Conservation (phyloP, 2,888 invertebrate species). For the Mythimna impura region DNA sequence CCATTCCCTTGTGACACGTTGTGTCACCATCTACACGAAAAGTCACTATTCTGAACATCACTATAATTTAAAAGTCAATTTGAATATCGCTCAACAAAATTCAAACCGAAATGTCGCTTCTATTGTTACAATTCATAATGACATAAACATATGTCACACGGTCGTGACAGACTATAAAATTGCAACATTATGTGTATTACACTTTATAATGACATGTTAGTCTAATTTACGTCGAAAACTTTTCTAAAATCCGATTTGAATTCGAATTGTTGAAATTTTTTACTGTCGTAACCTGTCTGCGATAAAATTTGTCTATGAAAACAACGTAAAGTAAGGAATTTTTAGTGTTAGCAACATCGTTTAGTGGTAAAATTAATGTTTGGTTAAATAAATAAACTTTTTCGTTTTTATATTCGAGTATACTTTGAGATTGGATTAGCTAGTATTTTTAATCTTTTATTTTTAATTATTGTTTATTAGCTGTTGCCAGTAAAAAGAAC, state of each 20-base stretch:
- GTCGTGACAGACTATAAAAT: conserved; percentile 43
- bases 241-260: conserved; percentile 23
- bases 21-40: neutral
- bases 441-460: neutral
- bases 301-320: conserved; percentile 50
- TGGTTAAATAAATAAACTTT: conserved; percentile 28
- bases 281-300: conserved; percentile 39
- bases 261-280: conserved; percentile 42
- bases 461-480: neutral
- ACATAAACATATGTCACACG: conserved; percentile 40
- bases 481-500: too few species aligned
- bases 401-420: neutral
- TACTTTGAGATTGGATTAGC: conserved; percentile 1
- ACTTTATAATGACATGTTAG: conserved; percentile 46
- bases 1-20: too few species aligned
- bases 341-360: conserved; percentile 29
- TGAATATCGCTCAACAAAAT: conserved; percentile 1
- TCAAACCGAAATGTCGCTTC: conserved; percentile 5
- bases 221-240: conserved; percentile 38
- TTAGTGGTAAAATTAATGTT: conserved; percentile 35
- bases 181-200: conserved; percentile 30
- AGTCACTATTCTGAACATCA: neutral
- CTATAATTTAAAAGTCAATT: neutral
- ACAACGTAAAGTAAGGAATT: conserved; percentile 38
- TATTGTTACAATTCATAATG: conserved; percentile 28